A percentile compares a stretch with the other conserved stretches of the same genome.
phyloP scores from a whole-genome alignment of 2,113 vertebrate genomes.

The Tiliqua scincoides region DNA sequence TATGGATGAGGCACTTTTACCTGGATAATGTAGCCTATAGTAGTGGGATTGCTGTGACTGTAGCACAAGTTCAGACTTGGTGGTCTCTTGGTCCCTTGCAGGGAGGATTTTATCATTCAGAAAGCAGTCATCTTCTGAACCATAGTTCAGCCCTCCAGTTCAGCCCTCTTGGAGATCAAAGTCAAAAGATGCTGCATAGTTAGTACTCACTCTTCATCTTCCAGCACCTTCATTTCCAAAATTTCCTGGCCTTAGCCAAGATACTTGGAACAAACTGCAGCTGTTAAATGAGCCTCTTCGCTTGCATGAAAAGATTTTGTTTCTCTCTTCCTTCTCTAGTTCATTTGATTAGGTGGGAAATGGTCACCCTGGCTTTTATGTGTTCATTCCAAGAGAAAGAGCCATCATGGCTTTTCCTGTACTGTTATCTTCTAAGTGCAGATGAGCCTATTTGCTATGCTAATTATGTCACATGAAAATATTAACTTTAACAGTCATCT shows the following conservation, averaged over 20 bases:
- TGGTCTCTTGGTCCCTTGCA: background rate
- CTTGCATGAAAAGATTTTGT: background rate
- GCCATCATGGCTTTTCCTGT: background rate
- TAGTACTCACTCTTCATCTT: background rate
- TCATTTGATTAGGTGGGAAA: slow-evolving; percentile 8
- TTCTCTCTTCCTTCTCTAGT: background rate
- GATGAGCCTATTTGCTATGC: slow-evolving; percentile 16
- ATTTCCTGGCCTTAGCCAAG: background rate
- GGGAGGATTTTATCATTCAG: background rate
- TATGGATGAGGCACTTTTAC: background rate
- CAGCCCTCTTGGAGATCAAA: background rate
- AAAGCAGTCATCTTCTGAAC: background rate
- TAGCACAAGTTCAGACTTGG: background rate
- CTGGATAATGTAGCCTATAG: background rate
- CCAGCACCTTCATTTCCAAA: background rate
- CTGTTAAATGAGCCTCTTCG: background rate
- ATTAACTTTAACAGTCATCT: slow-evolving; percentile 39
- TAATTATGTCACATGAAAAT: slow-evolving; percentile 37
- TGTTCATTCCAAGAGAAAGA: background rate
- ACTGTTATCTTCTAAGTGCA: slow-evolving; percentile 25
- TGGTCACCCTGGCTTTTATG: slow-evolving; percentile 9
- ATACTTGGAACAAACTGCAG: background rate
- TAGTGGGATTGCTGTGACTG: background rate
- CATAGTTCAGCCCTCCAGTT: background rate
- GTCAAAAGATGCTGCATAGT: background rate